phyloP scores from a whole-genome alignment of 2,888 invertebrate genomes.

The Listrodromus nycthemerus region DNA sequence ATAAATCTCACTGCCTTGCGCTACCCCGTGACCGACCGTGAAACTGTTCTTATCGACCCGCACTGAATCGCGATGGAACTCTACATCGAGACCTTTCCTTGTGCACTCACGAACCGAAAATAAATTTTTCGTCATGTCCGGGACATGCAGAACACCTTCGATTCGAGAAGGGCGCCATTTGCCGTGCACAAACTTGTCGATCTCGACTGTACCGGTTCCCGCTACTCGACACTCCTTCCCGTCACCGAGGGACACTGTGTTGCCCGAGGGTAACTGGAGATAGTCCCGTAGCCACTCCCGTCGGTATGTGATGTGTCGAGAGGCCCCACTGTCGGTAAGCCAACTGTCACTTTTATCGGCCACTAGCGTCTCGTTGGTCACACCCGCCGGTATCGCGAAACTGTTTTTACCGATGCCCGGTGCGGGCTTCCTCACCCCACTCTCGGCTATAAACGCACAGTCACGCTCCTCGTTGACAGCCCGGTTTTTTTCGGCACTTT shows the following conservation, averaged over 20 bases:
- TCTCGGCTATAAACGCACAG: neutral
- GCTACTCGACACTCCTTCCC: neutral
- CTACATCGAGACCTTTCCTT: neutral
- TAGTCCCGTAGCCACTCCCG: neutral
- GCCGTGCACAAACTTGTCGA: neutral
- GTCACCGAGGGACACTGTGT: neutral
- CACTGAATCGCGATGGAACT: neutral
- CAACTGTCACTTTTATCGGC: neutral
- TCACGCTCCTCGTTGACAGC: neutral
- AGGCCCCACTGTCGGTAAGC: neutral
- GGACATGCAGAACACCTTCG: neutral
- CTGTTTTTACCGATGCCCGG: neutral
- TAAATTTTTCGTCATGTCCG: neutral
- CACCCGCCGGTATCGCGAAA: neutral
- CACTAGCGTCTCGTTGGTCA: neutral
- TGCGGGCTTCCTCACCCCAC: neutral
- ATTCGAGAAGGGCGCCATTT: neutral
- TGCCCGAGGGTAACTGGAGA: neutral
- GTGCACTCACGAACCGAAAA: neutral
- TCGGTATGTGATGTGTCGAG: too few relatives aligned
- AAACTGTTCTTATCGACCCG: neutral
- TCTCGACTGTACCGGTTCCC: neutral
- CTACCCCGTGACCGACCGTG: neutral
- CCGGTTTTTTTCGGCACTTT: neutral
- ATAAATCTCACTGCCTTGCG: neutral